These are phyloP conservation scores for Mythimna loreyi DNA, from an alignment of 2,888 invertebrate species.

Conservation along the genomic window DNA sequence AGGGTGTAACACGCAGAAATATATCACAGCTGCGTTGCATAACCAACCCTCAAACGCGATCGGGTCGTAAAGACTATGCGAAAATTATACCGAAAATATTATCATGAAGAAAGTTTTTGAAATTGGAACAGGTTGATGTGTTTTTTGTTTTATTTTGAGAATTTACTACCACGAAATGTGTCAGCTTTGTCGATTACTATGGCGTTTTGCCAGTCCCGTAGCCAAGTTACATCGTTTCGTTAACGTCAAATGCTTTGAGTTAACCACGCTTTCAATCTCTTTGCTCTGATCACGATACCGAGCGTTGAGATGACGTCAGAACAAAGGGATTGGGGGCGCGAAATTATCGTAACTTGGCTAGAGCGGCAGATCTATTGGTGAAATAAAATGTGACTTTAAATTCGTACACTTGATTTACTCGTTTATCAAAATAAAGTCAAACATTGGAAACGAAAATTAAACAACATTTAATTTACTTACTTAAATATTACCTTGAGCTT, in stretches of 20 bases:
- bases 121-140: slow-evolving; percentile 28
- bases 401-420: neutral
- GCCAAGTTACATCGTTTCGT: too few species aligned
- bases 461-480: neutral
- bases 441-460: neutral
- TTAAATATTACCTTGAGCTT: slow-evolving; percentile 18
- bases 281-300: too few species aligned
- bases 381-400: slow-evolving; percentile 8
- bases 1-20: slow-evolving; percentile 55
- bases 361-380: neutral
- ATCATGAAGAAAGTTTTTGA: slow-evolving; percentile 38
- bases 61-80: slow-evolving; percentile 43
- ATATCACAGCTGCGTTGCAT: slow-evolving; percentile 57
- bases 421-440: neutral
- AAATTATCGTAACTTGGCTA: too few species aligned
- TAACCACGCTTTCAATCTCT: too few species aligned
- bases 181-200: neutral
- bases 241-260: too few species aligned
- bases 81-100: slow-evolving; percentile 48
- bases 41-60: slow-evolving; percentile 56
- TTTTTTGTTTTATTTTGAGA: slow-evolving; percentile 33
- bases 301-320: too few species aligned
- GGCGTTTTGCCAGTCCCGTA: slow-evolving; percentile 12
- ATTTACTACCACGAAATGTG: slow-evolving; percentile 13
- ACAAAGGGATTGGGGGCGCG: too few species aligned